Percentiles rank a stretch among this genome's conserved stretches.
Conservation (phyloP, 2,797 vertebrate species). For the Trachurus trachurus region DNA sequence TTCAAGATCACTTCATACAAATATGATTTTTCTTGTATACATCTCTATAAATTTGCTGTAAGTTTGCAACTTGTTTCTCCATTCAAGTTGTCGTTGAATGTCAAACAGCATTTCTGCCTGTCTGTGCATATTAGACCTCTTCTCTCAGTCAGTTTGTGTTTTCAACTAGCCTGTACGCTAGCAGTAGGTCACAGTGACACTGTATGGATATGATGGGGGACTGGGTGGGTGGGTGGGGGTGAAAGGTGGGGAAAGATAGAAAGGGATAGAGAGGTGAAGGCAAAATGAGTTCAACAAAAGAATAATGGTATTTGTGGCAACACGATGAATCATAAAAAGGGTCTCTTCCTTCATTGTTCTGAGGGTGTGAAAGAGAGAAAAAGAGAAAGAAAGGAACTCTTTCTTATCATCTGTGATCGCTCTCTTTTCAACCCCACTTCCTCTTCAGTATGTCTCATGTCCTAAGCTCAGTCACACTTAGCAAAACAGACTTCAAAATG, state of each 20-base stretch:
- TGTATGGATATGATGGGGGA: constrained; percentile 71
- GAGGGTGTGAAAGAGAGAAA: constrained; percentile 35
- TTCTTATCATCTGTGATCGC: constrained; percentile 41
- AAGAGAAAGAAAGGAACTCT: constrained; percentile 32
- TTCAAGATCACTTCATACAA: constrained; percentile 57
- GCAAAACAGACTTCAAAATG: constrained; percentile 57
- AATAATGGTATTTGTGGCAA: constrained; percentile 56
- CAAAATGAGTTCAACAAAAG: constrained; percentile 45
- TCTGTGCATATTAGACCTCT: constrained; percentile 70
- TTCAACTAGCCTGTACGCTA: constrained; percentile 61
- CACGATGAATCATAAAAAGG: constrained; percentile 57
- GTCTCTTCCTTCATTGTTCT: constrained; percentile 46
- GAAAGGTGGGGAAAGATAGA: constrained; percentile 45
- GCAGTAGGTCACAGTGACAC: constrained; percentile 82
- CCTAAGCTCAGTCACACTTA: constrained; percentile 43
- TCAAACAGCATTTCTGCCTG: constrained; percentile 61
- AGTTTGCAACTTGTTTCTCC: constrained; percentile 27
- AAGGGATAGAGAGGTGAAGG: constrained; percentile 37
- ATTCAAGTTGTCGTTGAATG: constrained; percentile 48
- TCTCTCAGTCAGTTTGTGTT: constrained; percentile 63
- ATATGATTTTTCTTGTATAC: constrained; percentile 60
- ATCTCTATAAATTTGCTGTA: constrained; percentile 57
- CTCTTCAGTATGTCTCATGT: constrained; percentile 30
- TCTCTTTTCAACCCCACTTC: constrained; percentile 45
- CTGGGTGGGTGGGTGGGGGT: constrained; percentile 25